Evolutionary conservation across 2,113 vertebrate genomes (phyloP).

Genomic region (Tachycineta bicolor): DNA sequence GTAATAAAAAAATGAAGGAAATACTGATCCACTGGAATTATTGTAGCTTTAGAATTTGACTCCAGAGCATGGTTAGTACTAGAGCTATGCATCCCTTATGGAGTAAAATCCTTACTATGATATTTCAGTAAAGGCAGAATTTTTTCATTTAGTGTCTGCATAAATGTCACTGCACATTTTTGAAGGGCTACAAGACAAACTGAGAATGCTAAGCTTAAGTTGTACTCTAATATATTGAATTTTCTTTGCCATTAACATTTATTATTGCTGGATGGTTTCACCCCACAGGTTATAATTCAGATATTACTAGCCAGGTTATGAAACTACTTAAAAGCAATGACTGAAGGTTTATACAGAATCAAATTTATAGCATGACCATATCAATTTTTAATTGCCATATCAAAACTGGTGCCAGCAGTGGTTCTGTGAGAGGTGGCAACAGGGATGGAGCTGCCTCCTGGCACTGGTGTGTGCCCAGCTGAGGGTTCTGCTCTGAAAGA

Average conservation of each 20-base stretch:
- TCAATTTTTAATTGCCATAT: neutral
- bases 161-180: neutral
- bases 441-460: neutral
- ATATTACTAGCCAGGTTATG: neutral
- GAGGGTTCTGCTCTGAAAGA: neutral
- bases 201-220: neutral
- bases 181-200: slow-evolving; percentile 10
- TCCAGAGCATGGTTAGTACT: slow-evolving; percentile 64
- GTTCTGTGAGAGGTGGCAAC: neutral
- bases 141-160: neutral
- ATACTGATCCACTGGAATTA: slow-evolving; percentile 80
- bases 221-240: neutral
- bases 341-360: neutral
- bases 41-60: slow-evolving; percentile 76
- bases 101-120: slow-evolving; percentile 39
- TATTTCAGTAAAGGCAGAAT: slow-evolving; percentile 26
- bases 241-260: neutral
- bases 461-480: neutral
- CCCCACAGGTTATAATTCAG: neutral
- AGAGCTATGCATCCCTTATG: slow-evolving; percentile 42
- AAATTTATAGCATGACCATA: neutral
- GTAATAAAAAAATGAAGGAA: slow-evolving; percentile 85
- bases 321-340: neutral
- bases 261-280: neutral
- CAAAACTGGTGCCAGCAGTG: neutral